Evolutionary conservation across 2,113 vertebrate species (phyloP).

Genomic region (Thinocorus orbignyianus): DNA sequence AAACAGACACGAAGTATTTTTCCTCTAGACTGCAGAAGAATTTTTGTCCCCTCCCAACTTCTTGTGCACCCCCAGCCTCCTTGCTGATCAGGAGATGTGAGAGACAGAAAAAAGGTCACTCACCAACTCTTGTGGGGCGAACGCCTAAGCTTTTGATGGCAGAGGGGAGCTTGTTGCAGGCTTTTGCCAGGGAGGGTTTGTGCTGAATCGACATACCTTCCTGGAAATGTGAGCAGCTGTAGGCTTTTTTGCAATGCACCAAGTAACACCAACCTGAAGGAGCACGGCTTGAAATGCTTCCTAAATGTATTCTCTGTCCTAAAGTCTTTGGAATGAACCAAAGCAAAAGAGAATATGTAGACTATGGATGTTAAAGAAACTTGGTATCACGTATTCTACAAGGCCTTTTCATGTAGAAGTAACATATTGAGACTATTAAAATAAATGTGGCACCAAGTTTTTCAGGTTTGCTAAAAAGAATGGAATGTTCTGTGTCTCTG

Average conservation of each 20-base stretch:
- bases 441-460: not conserved
- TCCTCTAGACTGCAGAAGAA: not conserved
- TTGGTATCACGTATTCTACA: not conserved
- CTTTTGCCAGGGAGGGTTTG: not conserved
- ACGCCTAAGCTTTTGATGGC: not conserved
- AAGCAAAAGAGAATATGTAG: not conserved
- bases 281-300: not conserved
- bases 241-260: not conserved
- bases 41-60: not conserved
- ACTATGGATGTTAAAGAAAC: not conserved
- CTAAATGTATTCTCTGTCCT: not conserved
- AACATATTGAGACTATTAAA: not conserved
- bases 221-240: not conserved
- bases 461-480: not conserved
- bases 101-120: not conserved
- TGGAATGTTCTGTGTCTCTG: not conserved
- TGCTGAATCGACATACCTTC: rapidly evolving
- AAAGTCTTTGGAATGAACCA: not conserved
- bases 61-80: not conserved
- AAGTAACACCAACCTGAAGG: not conserved
- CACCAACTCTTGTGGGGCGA: not conserved
- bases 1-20: not conserved
- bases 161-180: not conserved
- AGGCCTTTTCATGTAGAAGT: not conserved
- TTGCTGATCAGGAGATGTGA: rapidly evolving